Evolutionary conservation across 2,113 vertebrate species (phyloP), one percentile per base, ranked within the genome.

Genomic region (Notothenia coriiceps): DNA sequence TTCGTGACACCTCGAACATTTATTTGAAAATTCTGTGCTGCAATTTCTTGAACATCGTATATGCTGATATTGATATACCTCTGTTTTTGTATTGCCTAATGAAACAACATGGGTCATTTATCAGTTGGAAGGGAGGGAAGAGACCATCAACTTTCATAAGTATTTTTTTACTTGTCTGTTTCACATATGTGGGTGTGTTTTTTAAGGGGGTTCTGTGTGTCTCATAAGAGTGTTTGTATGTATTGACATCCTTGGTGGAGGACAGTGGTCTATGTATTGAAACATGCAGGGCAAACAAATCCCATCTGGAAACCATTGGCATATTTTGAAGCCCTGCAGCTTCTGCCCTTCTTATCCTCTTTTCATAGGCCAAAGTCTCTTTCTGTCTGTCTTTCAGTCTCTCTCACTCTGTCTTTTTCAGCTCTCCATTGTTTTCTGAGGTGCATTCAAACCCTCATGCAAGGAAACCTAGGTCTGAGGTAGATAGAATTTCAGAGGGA

Each of bases 241-340:
- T 61, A 11, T 65, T 35, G 70, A 90, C 79, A 90, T 88, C 77
- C 78, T 75, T 66, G 78, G 63, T 75, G 61, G 77, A 91, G 91
- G 83, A 92, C 81, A 92, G 94, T 91, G 88, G 87, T 91, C 74
- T 80, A 93, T 91, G 94, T 93, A 92, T 86, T 90, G 87, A 79
- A 89, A 92, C 91, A 80, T 75, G 89, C 92, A 91, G 91, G 89
- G 88, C 73, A 96, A 98, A 97, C 96, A 94, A 95, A 92, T 79
- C 44, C 90, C 98, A 98, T 97, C 97, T 99, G 98, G 97, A 97
- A 96, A 93, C 95, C 93, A 98, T 98, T 97, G 97, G 94, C 70
- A 93, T 65, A 52, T 86, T 90, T 95, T 95, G 94, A 92, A 95
- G 83, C 93, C 88, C 82, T 90, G 77, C 84, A 92, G 92, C 91